Base-by-base conservation (phyloP, 1,140 invertebrate species). In the Galendromus occidentalis region DNA sequence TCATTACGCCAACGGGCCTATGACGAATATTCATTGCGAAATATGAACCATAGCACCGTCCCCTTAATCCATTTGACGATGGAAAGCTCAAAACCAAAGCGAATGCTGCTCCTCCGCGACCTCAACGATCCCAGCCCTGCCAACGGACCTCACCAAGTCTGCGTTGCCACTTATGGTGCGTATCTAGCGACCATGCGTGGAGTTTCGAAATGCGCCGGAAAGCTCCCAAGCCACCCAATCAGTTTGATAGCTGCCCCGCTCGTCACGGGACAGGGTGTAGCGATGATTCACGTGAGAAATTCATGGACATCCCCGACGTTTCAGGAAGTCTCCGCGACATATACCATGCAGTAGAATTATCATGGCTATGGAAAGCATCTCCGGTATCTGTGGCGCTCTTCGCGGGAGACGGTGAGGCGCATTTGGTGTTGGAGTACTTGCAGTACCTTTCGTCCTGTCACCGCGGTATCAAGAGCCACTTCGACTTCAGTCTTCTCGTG, bases 381-480 rank as follows among this genome's bases (percentile, higher is more conserved):
- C 51, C 51, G 14, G 51, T 59, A 59, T 59, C 51, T 1, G 51
- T 59, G 14, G 51, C 51, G n/a, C 25, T 59, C 20, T 59, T 18
- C 25, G 51, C 51, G 4, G 51, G n/a, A 18, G 25, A 25, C 17
- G 51, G 51, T 59, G 51, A 59, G 22, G 51, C 51, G 6, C 51
- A 59, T 59, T 22, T 59, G 22, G 51, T 59, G 20, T 22, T 59
- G 51, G 51, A 59, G 51, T 59, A 59, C 22, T 22, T 59, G 17
- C 51, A 59, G 20, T 59, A 59, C 22, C 51, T 59, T 4, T 17
- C 25, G 5, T 20, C 51, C 6, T 59, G 51, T 33, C 51, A 59
- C 25, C 51, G 51, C 12, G 51, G 51, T 4, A 33, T 59, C 14
- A 59, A 25, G 22, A 33, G 25, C 4, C 51, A 59, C 9, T 59